Conservation (phyloP, 2,797 vertebrate species). For the Onychomys torridus region DNA sequence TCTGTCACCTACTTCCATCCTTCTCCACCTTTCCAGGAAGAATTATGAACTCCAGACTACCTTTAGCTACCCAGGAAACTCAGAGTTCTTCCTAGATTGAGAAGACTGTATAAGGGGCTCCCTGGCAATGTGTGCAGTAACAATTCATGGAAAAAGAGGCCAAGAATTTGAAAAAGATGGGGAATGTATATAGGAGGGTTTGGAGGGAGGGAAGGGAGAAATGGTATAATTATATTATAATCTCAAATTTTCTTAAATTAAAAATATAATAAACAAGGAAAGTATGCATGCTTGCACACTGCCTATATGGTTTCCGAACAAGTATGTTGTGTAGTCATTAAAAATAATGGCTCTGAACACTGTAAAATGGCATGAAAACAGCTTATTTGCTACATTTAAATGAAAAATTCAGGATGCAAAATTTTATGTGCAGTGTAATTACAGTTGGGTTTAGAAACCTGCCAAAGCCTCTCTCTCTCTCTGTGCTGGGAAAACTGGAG, state of each 20-base stretch:
- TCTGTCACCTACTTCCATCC: not conserved
- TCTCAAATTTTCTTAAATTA: not conserved
- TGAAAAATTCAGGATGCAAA: conserved; percentile 59
- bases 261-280: not conserved
- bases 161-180: not conserved
- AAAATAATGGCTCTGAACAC: conserved; percentile 47
- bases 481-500: not conserved
- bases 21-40: not conserved
- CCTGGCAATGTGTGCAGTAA: not conserved
- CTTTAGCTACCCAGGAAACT: not conserved
- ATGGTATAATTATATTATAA: not conserved
- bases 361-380: conserved; percentile 24
- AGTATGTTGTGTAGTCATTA: conserved; percentile 9
- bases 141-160: not conserved
- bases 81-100: not conserved
- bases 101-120: not conserved
- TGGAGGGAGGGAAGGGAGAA: not conserved
- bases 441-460: conserved; percentile 31
- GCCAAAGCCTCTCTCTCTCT: conserved; percentile 58
- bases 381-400: conserved; percentile 38
- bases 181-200: not conserved
- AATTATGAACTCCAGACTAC: not conserved
- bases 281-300: fast-evolving
- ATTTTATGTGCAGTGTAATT: conserved; percentile 42
- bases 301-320: conserved; percentile 15